Evolutionary conservation across 2,113 vertebrate genomes (phyloP).

Genomic region (Pleuronectes platessa): DNA sequence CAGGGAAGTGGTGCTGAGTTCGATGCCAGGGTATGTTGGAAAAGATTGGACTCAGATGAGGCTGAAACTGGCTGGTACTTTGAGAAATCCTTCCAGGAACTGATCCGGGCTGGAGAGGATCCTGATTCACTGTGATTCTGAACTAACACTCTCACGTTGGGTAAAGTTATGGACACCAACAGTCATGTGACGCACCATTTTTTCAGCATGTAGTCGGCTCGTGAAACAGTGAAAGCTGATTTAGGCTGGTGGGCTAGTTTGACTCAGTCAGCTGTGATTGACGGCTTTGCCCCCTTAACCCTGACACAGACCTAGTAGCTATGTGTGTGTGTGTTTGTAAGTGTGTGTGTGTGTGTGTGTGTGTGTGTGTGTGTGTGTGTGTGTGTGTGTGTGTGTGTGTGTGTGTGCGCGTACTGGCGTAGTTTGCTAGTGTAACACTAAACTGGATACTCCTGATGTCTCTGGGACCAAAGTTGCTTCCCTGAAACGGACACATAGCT

Average conservation of each 20-base stretch:
- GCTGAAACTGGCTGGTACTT: neutral
- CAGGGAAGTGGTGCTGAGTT: neutral
- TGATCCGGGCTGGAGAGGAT: neutral
- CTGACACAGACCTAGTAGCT: constrained; percentile 23
- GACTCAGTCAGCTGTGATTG: constrained; percentile 22
- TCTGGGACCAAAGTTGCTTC: constrained; percentile 46
- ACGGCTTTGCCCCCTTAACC: constrained; percentile 30
- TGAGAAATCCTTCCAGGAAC: neutral
- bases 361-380: constrained; percentile 25
- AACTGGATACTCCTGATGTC: constrained; percentile 50
- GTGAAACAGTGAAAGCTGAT: neutral
- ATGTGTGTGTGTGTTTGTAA: constrained; percentile 10
- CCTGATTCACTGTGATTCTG: too few species aligned
- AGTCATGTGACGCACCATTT: neutral
- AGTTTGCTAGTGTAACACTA: constrained; percentile 40
- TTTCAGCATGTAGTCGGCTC: neutral
- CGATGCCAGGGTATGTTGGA: neutral
- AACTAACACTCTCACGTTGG: too few species aligned
- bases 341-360: neutral
- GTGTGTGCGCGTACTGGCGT: neutral
- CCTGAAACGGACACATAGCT: constrained; percentile 49
- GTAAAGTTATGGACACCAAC: too few species aligned
- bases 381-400: neutral
- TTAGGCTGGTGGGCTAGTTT: neutral
- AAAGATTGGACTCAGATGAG: neutral